Conservation (phyloP, 2,888 invertebrate genomes). For the Agrochola litura region DNA sequence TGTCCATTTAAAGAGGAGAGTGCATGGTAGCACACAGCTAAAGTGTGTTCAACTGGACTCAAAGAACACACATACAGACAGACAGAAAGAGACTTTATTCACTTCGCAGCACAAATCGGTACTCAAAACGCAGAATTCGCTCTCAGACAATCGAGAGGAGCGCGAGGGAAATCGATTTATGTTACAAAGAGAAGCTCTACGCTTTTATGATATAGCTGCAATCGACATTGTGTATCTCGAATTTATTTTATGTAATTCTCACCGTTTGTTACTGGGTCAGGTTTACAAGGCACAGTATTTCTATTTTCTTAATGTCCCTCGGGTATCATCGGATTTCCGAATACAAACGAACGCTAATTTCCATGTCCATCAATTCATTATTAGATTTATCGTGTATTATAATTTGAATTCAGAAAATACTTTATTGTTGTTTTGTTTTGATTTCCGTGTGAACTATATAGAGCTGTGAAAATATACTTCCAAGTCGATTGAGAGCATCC, state of each 20-base stretch:
- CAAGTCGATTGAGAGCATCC: too few relatives aligned
- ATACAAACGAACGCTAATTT: too few relatives aligned
- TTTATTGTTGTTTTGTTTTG: too few relatives aligned
- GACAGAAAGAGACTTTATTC: constrained; percentile 38
- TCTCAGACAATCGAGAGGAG: constrained; percentile 41
- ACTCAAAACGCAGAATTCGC: constrained; percentile 50
- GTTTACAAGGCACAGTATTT: constrained; percentile 8
- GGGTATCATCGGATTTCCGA: too few relatives aligned
- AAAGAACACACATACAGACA: constrained; percentile 13
- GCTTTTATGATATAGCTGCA: constrained; percentile 52
- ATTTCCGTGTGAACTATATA: too few relatives aligned
- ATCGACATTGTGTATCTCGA: constrained; percentile 44
- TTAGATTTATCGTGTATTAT: too few relatives aligned
- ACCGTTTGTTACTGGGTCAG: constrained; percentile 30
- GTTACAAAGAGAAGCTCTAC: constrained; percentile 51
- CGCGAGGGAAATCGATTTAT: constrained; percentile 62
- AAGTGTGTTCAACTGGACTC: constrained; percentile 12
- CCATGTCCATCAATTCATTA: too few relatives aligned
- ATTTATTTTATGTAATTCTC: constrained; percentile 42
- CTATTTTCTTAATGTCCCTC: too few relatives aligned
- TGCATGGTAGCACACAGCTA: constrained; percentile 2
- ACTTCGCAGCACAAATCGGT: constrained; percentile 31
- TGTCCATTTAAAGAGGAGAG: constrained; percentile 16
- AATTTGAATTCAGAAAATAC: too few relatives aligned
- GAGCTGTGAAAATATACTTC: too few relatives aligned